A percentile compares a stretch with the other conserved stretches of the same genome.
phyloP scores from a whole-genome alignment of 2,113 vertebrate species.

The Sylvilagus bachmani region DNA sequence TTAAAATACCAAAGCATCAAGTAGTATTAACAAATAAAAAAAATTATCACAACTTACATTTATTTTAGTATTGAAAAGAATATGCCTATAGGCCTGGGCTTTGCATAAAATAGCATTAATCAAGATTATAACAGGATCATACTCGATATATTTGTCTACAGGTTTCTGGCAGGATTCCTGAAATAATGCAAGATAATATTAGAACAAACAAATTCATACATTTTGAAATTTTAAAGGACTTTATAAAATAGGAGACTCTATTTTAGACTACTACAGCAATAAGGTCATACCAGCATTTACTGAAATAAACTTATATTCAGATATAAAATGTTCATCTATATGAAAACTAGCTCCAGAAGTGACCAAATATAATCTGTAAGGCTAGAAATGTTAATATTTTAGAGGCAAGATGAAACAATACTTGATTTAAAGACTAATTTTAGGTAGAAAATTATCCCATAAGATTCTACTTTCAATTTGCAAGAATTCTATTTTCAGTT shows the following conservation, averaged over 20 bases:
- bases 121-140: constrained; percentile 98
- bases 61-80: constrained; percentile 96
- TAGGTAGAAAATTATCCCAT: neutral
- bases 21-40: constrained; percentile 43
- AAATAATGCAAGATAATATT: constrained; percentile 81
- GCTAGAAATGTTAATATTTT: constrained; percentile 38
- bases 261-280: neutral
- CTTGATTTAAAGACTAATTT: constrained; percentile 42
- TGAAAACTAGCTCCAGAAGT: constrained; percentile 25
- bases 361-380: neutral
- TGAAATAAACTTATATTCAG: constrained; percentile 39
- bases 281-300: constrained; percentile 33
- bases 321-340: neutral
- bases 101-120: constrained; percentile 98
- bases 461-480: constrained; percentile 1
- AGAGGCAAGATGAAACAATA: constrained; percentile 4
- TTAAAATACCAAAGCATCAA: constrained; percentile 54
- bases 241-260: neutral
- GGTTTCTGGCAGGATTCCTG: constrained; percentile 97
- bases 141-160: constrained; percentile 99
- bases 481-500: neutral
- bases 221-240: constrained; percentile 57
- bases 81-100: constrained; percentile 97
- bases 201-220: neutral
- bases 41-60: constrained; percentile 91